Base-by-base conservation (phyloP, 2,797 vertebrate species). In the Pachyuromys duprasi region DNA sequence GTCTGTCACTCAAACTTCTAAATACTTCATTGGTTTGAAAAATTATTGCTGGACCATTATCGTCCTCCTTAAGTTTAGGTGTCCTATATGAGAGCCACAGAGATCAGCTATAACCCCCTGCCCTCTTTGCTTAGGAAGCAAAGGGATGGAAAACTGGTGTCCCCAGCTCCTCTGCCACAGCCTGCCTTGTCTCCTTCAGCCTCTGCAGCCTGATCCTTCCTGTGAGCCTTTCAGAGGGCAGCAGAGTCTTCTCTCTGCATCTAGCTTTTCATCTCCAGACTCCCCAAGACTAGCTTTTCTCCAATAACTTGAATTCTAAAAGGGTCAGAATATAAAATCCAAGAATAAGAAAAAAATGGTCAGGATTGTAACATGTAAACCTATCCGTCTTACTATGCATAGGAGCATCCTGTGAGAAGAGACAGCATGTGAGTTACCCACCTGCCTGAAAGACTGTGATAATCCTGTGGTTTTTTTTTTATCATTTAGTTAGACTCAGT, bases 141-240 rank as follows among this genome's bases (percentile, higher is more conserved):
- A 9, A 26, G 67, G 36, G 4, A 11, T 20, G 33, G 36, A 55
- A 53, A 24, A 7, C 14, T 22, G 49, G 1, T 11, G 11, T 22
- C n/a, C 53, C 33, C 22, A 3, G 2, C 26, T 39, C 2, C 3
- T 0, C 42, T 1, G 6, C 45, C 17, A 17, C 42, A 1, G 62
- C 28, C 2, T 12, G 22, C 24, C 0, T 45, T 84, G n/a, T 57
- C 69, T 31, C 69, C 11, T 1, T 3, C 26, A 0, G 4, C 2
- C 36, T 62, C 31, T 6, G 33, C 17, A 20, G 53, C 4, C 20
- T 2, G 18, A 0, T 39, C 36, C n/a, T 42, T 36, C 33, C 55
- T 57, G 6, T 2, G 78, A 62, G 26, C 7, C 42, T 33, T 26
- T 39, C 62, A 15, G 0, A 2, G 28, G 9, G 13, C 2, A 0